Evolutionary conservation across 2,797 vertebrate genomes (phyloP).

Genomic region (Lutjanus argentimaculatus): DNA sequence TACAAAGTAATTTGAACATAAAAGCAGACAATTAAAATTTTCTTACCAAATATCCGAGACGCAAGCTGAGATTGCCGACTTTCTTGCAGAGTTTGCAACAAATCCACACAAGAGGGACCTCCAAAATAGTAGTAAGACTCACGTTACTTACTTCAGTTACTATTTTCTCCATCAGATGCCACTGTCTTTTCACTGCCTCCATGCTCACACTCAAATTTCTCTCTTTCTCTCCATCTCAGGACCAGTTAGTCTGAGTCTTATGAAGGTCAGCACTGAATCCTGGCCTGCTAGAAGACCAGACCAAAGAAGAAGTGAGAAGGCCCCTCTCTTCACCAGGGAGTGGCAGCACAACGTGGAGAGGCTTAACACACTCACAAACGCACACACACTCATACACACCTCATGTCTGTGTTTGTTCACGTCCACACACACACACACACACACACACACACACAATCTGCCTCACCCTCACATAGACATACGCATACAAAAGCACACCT

Average conservation of each 20-base stretch:
- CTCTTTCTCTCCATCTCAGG: constrained; percentile 40
- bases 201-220: constrained; percentile 31
- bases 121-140: constrained; percentile 5
- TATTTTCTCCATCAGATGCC: constrained; percentile 28
- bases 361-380: constrained; percentile 69
- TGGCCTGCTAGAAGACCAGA: constrained; percentile 77
- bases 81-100: constrained; percentile 41
- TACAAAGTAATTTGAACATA: background rate
- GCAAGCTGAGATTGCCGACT: constrained; percentile 22
- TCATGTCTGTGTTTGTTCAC: constrained; percentile 58
- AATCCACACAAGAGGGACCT: constrained; percentile 50
- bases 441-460: constrained; percentile 69
- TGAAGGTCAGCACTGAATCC: constrained; percentile 74
- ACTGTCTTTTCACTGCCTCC: constrained; percentile 14
- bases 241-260: constrained; percentile 61
- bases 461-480: constrained; percentile 80
- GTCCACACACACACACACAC: constrained; percentile 33
- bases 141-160: constrained; percentile 16
- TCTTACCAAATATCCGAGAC: constrained; percentile 71
- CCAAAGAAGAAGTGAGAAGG: constrained; percentile 83
- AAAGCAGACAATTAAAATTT: constrained; percentile 35
- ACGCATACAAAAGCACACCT: constrained; percentile 89
- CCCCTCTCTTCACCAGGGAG: constrained; percentile 79
- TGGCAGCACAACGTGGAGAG: constrained; percentile 65
- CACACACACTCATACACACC: constrained; percentile 51